phyloP scores from a whole-genome alignment of 1,140 invertebrate species.

The Drosophila cardini region DNA sequence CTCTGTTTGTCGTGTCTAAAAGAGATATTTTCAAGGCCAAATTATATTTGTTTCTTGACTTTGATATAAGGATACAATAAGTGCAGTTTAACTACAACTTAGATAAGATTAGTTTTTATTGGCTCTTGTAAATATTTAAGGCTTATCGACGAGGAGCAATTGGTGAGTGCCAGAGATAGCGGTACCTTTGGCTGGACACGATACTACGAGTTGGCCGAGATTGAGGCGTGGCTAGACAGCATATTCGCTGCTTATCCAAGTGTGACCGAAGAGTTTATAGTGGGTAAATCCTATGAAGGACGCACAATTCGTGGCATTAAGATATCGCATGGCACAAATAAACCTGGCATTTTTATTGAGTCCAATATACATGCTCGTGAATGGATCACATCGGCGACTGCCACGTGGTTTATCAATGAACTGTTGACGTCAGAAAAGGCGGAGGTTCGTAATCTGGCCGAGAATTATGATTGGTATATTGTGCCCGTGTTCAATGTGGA shows the following conservation, averaged over 20 bases:
- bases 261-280: constrained; percentile 70
- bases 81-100: too few relatives aligned
- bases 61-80: too few relatives aligned
- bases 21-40: too few relatives aligned
- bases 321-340: constrained; percentile 86
- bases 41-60: too few relatives aligned
- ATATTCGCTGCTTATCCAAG: constrained; percentile 75
- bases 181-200: constrained; percentile 82
- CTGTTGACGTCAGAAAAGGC: constrained; percentile 78
- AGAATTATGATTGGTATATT: constrained; percentile 88
- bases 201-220: constrained; percentile 85
- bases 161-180: constrained; percentile 46
- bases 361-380: constrained; percentile 86
- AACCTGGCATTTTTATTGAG: constrained; percentile 86
- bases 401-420: constrained; percentile 86
- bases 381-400: constrained; percentile 87
- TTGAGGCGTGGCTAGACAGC: constrained; percentile 85
- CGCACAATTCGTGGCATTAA: constrained; percentile 87
- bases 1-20: too few relatives aligned
- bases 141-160: constrained; percentile 74
- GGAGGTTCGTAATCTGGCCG: constrained; percentile 79
- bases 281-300: constrained; percentile 86
- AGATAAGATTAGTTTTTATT: constrained; percentile 38
- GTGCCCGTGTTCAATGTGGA: constrained; percentile 90
- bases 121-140: constrained; percentile 55